Evolutionary conservation across 2,888 invertebrate genomes (phyloP), one percentile per base, ranked within the genome.

Genomic region (Brenthis ino): DNA sequence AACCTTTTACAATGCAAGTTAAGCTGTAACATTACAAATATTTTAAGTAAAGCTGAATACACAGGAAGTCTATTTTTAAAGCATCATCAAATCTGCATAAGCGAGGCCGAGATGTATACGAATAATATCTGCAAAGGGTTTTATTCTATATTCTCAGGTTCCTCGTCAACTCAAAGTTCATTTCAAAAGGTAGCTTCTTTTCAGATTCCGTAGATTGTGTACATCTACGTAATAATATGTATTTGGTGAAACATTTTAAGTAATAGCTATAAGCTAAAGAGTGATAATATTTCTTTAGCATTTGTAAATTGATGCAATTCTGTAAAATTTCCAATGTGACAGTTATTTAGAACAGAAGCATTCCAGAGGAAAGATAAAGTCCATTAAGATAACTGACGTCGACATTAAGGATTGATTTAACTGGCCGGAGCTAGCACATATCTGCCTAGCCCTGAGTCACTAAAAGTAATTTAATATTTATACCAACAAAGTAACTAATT

Each of bases 1-100:
- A 37, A 43, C 13, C 50, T 65, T 33, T 37, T 37, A 60, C 51
- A 56, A 51, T 56, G 37, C 37, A 37, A 63, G 50, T 64, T 64
- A 48, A 63, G 61, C n/a, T 53, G 57, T 57, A 37, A 48, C 14
- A 51, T 43, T 51, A 55, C 66, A 64, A 53, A 69, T 55, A 53
- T 67, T 60, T 51, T 60, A 61, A 64, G 47, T 51, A 63, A 20
- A 65, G 56, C 68, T 65, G 65, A 58, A 71, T 64, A 70, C 33
- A 67, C 66, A 65, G 69, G 51, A 65, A 67, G 57, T 67, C 63
- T 57, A 66, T 68, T 68, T 67, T 69, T 65, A 67, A 67, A 70
- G 61, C 58, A 67, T 47, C 60, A 71, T 68, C 66, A 70, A 67
- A 70, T 73, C 68, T 65, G 65, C 74, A 71, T 72, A 71, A 70